phyloP scores from a whole-genome alignment of 2,113 vertebrate species.

The Ictalurus furcatus region DNA sequence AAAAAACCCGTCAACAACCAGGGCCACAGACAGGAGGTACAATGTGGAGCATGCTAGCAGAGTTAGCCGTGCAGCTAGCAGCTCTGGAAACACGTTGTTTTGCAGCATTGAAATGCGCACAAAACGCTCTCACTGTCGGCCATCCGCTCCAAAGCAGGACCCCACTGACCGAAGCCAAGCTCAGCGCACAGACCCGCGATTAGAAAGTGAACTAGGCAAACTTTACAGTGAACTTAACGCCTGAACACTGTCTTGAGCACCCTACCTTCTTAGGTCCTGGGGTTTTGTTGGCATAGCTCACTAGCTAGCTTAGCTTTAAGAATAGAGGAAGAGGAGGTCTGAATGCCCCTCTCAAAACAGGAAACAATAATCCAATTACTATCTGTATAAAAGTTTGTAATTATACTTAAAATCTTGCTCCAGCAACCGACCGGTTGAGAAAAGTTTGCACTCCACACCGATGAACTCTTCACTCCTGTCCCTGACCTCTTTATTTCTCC shows the following conservation, averaged over 20 bases:
- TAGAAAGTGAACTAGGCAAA: constrained; percentile 41
- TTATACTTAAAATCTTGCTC: background rate
- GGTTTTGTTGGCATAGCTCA: constrained; percentile 75
- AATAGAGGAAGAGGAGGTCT: constrained; percentile 81
- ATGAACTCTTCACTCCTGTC: background rate
- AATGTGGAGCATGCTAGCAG: constrained; percentile 55
- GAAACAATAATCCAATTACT: constrained; percentile 64
- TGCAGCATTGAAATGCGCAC: constrained; percentile 45
- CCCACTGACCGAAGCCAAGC: background rate
- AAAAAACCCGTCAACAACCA: constrained; percentile 20
- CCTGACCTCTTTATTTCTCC: constrained; percentile 6
- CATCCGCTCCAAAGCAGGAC: background rate
- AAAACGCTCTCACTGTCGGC: constrained; percentile 8
- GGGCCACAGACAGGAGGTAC: constrained; percentile 19
- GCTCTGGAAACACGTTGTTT: constrained; percentile 56
- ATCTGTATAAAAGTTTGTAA: constrained; percentile 15
- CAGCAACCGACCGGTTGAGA: background rate
- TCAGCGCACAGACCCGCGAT: background rate
- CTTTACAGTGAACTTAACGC: constrained; percentile 69
- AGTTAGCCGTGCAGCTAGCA: constrained; percentile 51
- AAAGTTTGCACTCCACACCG: background rate
- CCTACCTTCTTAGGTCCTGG: constrained; percentile 71
- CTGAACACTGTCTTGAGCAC: constrained; percentile 59
- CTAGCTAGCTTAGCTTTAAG: constrained; percentile 58
- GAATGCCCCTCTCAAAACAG: constrained; percentile 72